A percentile compares a stretch with the other conserved stretches of the same genome.
Conservation (phyloP, 2,888 invertebrate species). For the Lycocerus yunnanus region DNA sequence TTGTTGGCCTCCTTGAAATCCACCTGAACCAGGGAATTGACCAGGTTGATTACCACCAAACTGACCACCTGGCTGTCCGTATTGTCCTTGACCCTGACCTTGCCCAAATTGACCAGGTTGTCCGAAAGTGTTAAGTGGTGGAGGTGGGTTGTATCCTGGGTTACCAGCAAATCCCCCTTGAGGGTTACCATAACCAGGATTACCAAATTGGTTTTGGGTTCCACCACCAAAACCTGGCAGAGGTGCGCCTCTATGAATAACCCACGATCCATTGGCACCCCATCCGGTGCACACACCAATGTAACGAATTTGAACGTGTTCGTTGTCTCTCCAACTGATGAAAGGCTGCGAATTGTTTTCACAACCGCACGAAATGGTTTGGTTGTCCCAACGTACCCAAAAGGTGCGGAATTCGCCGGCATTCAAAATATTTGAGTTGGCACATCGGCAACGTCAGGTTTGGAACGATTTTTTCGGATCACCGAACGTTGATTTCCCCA, state of each 20-base stretch:
- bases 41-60: not conserved
- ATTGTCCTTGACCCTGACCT: no score
- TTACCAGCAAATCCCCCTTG: not conserved
- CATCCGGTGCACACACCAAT: conserved; percentile 86
- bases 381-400: conserved; percentile 81
- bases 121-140: not conserved
- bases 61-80: not conserved
- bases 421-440: conserved; percentile 76
- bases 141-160: not conserved
- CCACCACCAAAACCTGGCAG: conserved; percentile 15
- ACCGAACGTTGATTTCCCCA: conserved; percentile 86
- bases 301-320: conserved; percentile 71
- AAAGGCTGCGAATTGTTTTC: conserved; percentile 74
- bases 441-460: conserved; percentile 53
- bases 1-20: not conserved
- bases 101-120: not conserved
- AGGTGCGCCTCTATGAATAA: conserved; percentile 61
- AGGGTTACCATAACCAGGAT: not conserved
- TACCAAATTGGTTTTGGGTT: not conserved
- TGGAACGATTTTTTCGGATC: conserved; percentile 77
- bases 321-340: conserved; percentile 72
- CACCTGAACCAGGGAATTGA: not conserved
- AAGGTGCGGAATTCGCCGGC: conserved; percentile 79
- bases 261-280: conserved; percentile 83
- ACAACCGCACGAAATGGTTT: conserved; percentile 53